Base-by-base conservation (phyloP, 1,140 invertebrate genomes). In the Dendrolimus kikuchii region DNA sequence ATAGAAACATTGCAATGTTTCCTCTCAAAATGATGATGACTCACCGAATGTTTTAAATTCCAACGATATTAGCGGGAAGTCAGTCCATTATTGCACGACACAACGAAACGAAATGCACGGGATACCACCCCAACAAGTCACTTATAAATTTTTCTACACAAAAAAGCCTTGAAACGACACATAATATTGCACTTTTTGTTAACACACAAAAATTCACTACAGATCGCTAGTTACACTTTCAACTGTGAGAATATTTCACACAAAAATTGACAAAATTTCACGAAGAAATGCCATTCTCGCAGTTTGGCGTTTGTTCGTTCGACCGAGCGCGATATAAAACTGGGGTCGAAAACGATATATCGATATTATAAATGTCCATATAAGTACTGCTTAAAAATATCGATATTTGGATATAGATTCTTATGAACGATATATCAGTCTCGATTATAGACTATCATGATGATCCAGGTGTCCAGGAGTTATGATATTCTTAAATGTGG, bases 31-130 rank as follows among this genome's bases (percentile, higher is more conserved):
- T 58, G 59, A 42, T 64, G 75, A 81, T 86, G 82, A 86, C 82
- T 86, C 82, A 86, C 82, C 80, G 60, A 77, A 81, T 86, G 67
- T 79, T 86, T 86, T 82, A 83, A 86, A 86, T 86, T 86, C 79
- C 79, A 73, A 80, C 64, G 72, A 78, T 68, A 66, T 77, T 74
- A 83, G 77, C 77, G 79, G 79, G 74, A 80, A 81, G 66, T 69
- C 65, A 60, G 70, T 74, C 70, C 80, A 86, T 86, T 81, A 81
- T 77, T 77, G 73, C 71, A 70, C 57, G 49, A 55, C 61, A 79
- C 63, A 65, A 67, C 54, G 64, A 74, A 68, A 76, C 69, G 71
- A 71, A 76, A 74, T 72, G 71, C 57, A 65, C 57, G 62, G 77
- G 78, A 79, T 74, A 81, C 80, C 77, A 82, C 78, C 78, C 76